phyloP scores from a whole-genome alignment of 2,888 invertebrate species.

The Drosophila lutescens region DNA sequence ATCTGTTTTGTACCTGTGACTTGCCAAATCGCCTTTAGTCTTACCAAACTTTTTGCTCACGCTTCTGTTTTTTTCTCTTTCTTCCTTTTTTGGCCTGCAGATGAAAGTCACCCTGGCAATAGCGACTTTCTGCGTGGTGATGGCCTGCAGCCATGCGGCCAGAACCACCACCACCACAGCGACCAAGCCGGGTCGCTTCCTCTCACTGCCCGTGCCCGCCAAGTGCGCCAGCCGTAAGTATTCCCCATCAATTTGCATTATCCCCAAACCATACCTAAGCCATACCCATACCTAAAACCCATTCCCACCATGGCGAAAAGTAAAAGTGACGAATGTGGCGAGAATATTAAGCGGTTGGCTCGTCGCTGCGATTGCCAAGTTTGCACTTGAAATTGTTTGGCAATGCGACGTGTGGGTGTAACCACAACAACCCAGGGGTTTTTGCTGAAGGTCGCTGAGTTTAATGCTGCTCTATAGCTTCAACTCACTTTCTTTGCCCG shows the following conservation, averaged over 20 bases:
- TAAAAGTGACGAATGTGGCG: slow-evolving; percentile 63
- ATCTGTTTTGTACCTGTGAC: slow-evolving; percentile 7
- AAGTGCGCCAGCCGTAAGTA: slow-evolving; percentile 94
- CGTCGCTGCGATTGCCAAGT: slow-evolving; percentile 50
- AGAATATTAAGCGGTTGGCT: slow-evolving; percentile 57
- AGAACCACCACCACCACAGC: slow-evolving; percentile 87
- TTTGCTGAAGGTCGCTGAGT: slow-evolving; percentile 64
- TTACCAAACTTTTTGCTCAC: not conserved
- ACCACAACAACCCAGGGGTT: slow-evolving; percentile 23
- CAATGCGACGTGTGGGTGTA: slow-evolving; percentile 71
- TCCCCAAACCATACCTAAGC: too few relatives aligned
- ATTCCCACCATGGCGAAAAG: slow-evolving; percentile 52
- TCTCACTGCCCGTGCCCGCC: slow-evolving; percentile 91
- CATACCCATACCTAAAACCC: not conserved
- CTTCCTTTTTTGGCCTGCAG: slow-evolving; percentile 83
- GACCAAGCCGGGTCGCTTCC: slow-evolving; percentile 92
- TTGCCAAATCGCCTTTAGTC: slow-evolving; percentile 28
- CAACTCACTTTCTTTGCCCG: slow-evolving; percentile 37
- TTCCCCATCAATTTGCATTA: not conserved
- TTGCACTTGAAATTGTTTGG: slow-evolving; percentile 74
- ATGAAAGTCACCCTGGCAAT: slow-evolving; percentile 90
- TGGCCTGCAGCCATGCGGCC: slow-evolving; percentile 87
- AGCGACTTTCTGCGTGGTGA: slow-evolving; percentile 85
- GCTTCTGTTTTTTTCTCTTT: not conserved
- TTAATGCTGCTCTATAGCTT: too few relatives aligned